A percentile compares a stretch with the other conserved stretches of the same genome.
Conservation (phyloP, 2,113 vertebrate genomes). For the Amia ocellicauda region DNA sequence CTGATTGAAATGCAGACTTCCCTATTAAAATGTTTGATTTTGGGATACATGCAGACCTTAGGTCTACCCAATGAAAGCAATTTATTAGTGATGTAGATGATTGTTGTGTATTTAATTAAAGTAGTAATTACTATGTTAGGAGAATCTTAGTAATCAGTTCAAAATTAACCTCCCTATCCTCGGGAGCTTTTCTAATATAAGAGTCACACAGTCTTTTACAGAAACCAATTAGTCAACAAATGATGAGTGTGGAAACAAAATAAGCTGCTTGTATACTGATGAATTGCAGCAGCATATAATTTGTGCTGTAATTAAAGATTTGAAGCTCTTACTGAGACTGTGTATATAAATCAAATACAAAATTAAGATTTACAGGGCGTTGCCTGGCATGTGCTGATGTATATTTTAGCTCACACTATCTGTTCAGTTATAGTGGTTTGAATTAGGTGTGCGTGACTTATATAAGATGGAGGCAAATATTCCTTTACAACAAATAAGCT, state of each 20-base stretch:
- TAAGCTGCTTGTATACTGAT: conserved; percentile 76
- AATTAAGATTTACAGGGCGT: conserved; percentile 53
- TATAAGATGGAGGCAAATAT: no score
- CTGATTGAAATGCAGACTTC: conserved; percentile 23
- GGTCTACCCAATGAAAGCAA: conserved; percentile 43
- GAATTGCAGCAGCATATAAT: conserved; percentile 62
- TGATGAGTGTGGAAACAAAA: conserved; percentile 69
- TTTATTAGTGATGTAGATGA: conserved; percentile 39
- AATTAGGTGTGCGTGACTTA: no score
- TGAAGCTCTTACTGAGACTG: conserved; percentile 45
- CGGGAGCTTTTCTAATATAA: conserved; percentile 61
- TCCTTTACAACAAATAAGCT: no score
- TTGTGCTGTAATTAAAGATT: conserved; percentile 75
- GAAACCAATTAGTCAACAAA: conserved; percentile 80
- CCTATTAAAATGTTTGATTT: conserved; percentile 25
- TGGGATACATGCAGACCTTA: conserved; percentile 38
- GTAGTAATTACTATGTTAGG: conserved; percentile 63
- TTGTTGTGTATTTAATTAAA: conserved; percentile 44
- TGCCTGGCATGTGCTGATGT: conserved; percentile 41
- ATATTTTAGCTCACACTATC: conserved; percentile 34
- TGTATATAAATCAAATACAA: conserved; percentile 57
- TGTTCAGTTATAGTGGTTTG: background rate
- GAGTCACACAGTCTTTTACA: conserved; percentile 62
- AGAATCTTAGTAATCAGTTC: conserved; percentile 63
- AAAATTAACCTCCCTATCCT: conserved; percentile 70